Evolutionary conservation across 2,797 vertebrate species (phyloP), one percentile per base, ranked within the genome.

Genomic region (Diplodus sargus): DNA sequence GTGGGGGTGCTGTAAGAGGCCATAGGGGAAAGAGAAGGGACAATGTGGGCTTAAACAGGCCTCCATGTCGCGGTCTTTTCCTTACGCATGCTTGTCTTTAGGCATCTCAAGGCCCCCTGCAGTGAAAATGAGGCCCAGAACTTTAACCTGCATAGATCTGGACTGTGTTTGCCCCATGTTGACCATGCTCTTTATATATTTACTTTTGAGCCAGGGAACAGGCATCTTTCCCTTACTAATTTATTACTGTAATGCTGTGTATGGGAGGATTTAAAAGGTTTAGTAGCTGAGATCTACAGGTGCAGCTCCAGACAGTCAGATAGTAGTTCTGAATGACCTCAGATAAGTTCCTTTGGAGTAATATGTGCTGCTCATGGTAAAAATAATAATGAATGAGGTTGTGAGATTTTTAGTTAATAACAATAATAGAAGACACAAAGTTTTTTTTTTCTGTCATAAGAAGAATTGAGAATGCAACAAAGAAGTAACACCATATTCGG

Each of bases 31-130:
- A 78, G 84, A 86, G 82, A 85, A 76, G 80, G 91, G 93, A 95
- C 94, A 95, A 94, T 95, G 93, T 91, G 78, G 90, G 90, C 91
- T 94, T 94, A 94, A 94, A 95, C 92, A 86, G 91, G 90, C 93
- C 91, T 93, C 86, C 86, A 81, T 90, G 90, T 90, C 71, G 85
- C 2, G 28, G 86, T 91, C 90, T 92, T 93, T 92, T 92, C 84
- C 92, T 92, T 87, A 89, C 85, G 81, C 90, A 91, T 91, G 86
- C 91, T 83, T 81, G 91, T 94, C 94, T 93, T 94, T 90, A 94
- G 92, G 89, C 93, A 93, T 94, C 90, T 90, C 82, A 76, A 84
- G 77, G 72, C 85, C 89, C 88, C 92, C 90, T 87, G 90, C 1
- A 63, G 93, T 81, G 92, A 92, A 92, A 91, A 93, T 90, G 92